Base-by-base conservation (phyloP, 2,888 invertebrate genomes). In the Drosophila suboccidentalis region DNA sequence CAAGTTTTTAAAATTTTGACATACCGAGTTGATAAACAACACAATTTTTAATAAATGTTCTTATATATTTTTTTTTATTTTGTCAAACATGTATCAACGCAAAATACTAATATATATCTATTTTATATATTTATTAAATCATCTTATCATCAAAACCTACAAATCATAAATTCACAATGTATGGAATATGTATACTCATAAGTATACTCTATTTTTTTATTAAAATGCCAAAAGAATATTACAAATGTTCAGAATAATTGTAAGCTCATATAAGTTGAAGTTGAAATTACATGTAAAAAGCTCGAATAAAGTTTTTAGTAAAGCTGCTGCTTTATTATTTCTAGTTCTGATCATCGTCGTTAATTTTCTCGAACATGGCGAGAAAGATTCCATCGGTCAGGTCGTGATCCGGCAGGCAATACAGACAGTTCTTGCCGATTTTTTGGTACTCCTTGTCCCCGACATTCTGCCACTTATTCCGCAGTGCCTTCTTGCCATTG, bases 311-410 rank as follows among this genome's bases (percentile, higher is more conserved):
- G 58, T 59, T 15, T 50, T 50, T 50, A 43, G 41, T 55, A 59
- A 59, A 46, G 3, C 5, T 43, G 46, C 0, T 10, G 1, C 8
- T 34, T 46, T 29, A n/a, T 55, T 39, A 41, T 15, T 5, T 9
- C 8, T 49, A 19, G 9, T 2, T 6, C 17, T 68, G 65, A 3
- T 77, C 66, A 1, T 57, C 50, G 2, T 72, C 74, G 10, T 44
- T 62, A 1, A 79, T 73, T 51, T 95, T 94, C 91, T 97, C 97
- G 84, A 99, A 96, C 55, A 98, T 95, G 1, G 99, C 98, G 38
- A 99, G 94, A 93, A 99, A 99, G 93, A 99, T 99, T 2, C 99
- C 99, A 91, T 97, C 98, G 0, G 98, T 97, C 5, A 95, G 93
- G 93, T 98, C 98, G 0, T 93, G 92, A 5, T 96, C 95, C 0